A percentile compares a stretch with the other conserved stretches of the same genome.
Conservation (phyloP, 2,888 invertebrate genomes). For the Amaurobius ferox region DNA sequence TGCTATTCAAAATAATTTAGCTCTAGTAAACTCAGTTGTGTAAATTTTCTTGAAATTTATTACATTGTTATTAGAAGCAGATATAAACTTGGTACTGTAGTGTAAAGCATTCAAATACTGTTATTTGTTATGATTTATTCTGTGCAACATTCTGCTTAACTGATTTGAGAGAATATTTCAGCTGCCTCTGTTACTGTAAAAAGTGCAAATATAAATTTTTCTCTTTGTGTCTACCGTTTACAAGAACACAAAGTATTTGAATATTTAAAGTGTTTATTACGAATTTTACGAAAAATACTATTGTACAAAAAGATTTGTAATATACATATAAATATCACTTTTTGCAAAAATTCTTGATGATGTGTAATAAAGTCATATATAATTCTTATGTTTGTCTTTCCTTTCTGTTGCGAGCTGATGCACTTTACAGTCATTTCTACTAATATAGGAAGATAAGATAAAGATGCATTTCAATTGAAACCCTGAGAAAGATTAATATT, state of each 20-base stretch:
- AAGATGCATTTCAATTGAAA: too few relatives aligned
- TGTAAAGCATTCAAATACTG: slow-evolving; percentile 4
- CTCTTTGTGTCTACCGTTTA: slow-evolving; percentile 64
- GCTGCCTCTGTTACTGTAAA: slow-evolving; percentile 55
- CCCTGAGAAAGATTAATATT: too few relatives aligned
- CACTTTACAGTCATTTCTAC: too few relatives aligned
- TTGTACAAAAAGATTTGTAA: slow-evolving; percentile 70
- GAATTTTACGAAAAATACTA: slow-evolving; percentile 67
- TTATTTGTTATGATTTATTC: slow-evolving; percentile 26
- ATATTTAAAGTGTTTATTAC: slow-evolving; percentile 67
- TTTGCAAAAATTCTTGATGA: slow-evolving; percentile 71
- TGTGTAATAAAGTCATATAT: slow-evolving; percentile 71
- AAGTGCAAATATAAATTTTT: slow-evolving; percentile 42
- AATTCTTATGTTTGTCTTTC: slow-evolving; percentile 41
- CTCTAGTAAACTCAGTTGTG: slow-evolving; percentile 16
- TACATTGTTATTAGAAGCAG: slow-evolving; percentile 30
- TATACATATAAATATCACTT: slow-evolving; percentile 71
- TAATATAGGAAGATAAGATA: too few relatives aligned
- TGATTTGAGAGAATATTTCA: slow-evolving; percentile 4
- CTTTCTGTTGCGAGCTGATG: too few relatives aligned
- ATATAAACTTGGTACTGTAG: slow-evolving; percentile 20
- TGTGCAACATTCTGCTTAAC: slow-evolving; percentile 15
- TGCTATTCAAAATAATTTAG: slow-evolving; percentile 22
- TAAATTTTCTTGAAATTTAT: slow-evolving; percentile 28
- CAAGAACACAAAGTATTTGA: slow-evolving; percentile 65